Evolutionary conservation across 2,888 invertebrate species (phyloP), one percentile per base, ranked within the genome.

Genomic region (Parasteatoda lunata): DNA sequence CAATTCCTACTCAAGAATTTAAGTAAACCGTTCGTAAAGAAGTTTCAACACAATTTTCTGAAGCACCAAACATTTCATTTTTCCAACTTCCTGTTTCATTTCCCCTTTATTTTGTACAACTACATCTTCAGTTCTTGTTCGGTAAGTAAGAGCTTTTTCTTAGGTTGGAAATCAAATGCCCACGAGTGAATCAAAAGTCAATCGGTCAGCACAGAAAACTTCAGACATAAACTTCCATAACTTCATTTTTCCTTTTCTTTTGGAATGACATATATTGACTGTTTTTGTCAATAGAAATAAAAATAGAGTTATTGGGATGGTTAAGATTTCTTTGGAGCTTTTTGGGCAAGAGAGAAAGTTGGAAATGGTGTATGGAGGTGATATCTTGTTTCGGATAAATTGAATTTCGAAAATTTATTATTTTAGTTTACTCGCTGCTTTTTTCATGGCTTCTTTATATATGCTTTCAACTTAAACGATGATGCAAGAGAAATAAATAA

Each of bases 171-270:
- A 83, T 83, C 71, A 77, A 83, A 71, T 71, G 64, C 65, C 13
- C n/a, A 13, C 68, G n/a, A 48, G 7, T 13, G 30, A 77, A 64
- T 69, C 83, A 72, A 51, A 83, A 77, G 83, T 77, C 83, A 83
- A 83, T 83, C 77, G 82, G 75, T 83, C 83, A 77, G 71, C 9
- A n/a, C 66, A 7, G 71, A 71, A 70, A 77, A 83, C 83, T 83
- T 83, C 30, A 65, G 71, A 76, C 83, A 65, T 72, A 77, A 77
- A 71, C 65, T 77, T 77, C 77, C 77, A 83, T 83, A 77, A 83
- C 83, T 77, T 71, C 71, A 66, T 77, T 71, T 77, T 13, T n/a
- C 70, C 65, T 77, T 30, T 64, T 30, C 30, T 49, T 11, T 68
- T n/a, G 68, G 47, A 47, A 48, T 13, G 52, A n/a, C 15, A 52